A percentile compares a stretch with the other conserved stretches of the same genome.
Conservation (phyloP, 2,113 vertebrate genomes). For the Pycnonotus jocosus region DNA sequence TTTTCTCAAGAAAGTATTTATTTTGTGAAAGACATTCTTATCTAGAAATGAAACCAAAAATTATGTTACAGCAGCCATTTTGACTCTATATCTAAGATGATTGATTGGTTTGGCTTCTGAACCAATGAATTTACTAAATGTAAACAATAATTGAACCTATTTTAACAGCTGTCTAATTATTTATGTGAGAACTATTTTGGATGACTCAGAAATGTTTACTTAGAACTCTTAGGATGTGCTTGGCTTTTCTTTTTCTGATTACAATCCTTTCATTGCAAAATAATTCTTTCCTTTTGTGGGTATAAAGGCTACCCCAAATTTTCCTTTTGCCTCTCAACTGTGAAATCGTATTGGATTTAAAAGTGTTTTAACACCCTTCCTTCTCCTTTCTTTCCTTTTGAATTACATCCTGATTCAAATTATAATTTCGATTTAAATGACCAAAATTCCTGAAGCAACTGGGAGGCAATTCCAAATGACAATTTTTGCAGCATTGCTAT, state of each 20-base stretch:
- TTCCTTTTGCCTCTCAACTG: not conserved
- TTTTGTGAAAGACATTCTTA: not conserved
- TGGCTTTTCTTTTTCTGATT: not conserved
- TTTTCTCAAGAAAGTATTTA: not conserved
- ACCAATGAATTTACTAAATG: not conserved
- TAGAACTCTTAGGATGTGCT: not conserved
- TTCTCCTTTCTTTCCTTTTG: not conserved
- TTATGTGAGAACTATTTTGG: not conserved
- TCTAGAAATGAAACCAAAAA: not conserved
- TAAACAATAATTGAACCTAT: not conserved
- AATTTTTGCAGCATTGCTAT: not conserved
- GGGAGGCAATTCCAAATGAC: not conserved
- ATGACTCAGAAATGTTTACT: not conserved
- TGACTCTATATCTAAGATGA: not conserved
- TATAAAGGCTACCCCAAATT: not conserved
- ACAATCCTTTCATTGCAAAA: not conserved
- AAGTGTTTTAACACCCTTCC: not conserved
- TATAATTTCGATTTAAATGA: not conserved
- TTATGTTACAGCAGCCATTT: not conserved
- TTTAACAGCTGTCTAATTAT: not conserved
- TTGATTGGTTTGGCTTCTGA: not conserved
- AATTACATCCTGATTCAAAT: not conserved
- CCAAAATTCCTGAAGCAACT: not conserved
- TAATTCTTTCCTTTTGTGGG: not conserved
- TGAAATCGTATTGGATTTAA: not conserved